Conservation (phyloP, 2,797 vertebrate species). For the Parotocinclus haroldoi region DNA sequence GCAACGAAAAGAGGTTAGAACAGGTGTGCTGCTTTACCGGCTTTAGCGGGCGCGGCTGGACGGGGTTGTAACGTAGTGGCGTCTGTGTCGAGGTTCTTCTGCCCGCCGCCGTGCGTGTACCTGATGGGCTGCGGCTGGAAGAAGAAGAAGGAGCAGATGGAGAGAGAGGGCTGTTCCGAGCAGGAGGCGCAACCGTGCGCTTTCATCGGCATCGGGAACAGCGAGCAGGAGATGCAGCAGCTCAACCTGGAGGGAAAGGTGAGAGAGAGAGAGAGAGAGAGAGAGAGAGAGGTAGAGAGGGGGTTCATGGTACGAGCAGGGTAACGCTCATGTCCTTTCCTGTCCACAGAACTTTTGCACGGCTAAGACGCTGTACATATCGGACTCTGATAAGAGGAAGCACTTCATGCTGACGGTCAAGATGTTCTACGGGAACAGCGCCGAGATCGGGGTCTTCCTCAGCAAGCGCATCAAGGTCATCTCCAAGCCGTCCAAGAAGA, state of each 20-base stretch:
- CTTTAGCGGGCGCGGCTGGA: background rate
- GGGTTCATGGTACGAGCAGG: too few relatives aligned
- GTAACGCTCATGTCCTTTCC: too few relatives aligned
- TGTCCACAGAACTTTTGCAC: conserved; percentile 90
- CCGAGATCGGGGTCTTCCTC: conserved; percentile 94
- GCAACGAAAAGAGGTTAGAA: conserved; percentile 91
- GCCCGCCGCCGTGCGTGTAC: conserved; percentile 95
- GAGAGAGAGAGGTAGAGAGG: too few relatives aligned
- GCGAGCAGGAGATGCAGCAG: conserved; percentile 99
- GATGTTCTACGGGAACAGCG: conserved; percentile 97
- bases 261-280: background rate
- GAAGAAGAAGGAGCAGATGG: conserved; percentile 97
- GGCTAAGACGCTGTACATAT: conserved; percentile 97
- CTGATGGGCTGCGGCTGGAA: conserved; percentile 98
- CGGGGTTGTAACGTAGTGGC: background rate
- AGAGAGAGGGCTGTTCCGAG: conserved; percentile 91
- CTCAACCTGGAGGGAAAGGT: conserved; percentile 98
- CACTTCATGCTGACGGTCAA: conserved; percentile 99
- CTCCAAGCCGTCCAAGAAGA: conserved; percentile 98
- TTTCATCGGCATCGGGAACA: conserved; percentile 98
- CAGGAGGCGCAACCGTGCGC: conserved; percentile 96
- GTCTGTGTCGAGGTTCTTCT: conserved; percentile 84
- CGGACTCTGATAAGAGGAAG: conserved; percentile 96
- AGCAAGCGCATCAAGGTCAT: conserved; percentile 99
- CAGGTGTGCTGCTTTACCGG: background rate